Base-by-base conservation (phyloP, 2,888 invertebrate species). In the Allygus modestus region DNA sequence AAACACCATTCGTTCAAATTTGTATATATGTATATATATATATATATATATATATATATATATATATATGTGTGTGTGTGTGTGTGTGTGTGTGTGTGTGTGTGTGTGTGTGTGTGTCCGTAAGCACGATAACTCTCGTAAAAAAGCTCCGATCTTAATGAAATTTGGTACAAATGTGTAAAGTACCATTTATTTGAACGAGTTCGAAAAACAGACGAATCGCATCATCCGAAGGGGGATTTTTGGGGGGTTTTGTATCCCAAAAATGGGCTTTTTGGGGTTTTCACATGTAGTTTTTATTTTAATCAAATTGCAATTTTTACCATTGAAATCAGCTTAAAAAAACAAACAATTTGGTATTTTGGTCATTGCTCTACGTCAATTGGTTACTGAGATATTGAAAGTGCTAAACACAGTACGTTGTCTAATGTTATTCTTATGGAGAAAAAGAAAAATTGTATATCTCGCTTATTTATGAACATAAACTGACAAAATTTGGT, bases 41-140 rank as follows among this genome's bases (percentile, higher is more conserved):
- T 46, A 46, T 46, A 46, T 46, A 17, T 46, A 17, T 46, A 17
- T 46, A 17, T 46, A 17, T 46, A 17, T 46, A 17, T 46, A 17
- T 46, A 17, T 46, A 17, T 46, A 17, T 46, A 12, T 46, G 46
- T 46, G 12, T 46, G 17, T 46, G 12, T 46, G 46, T 46, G 17
- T 46, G 12, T 46, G 46, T 46, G 17, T 46, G 46, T 46, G 46
- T 46, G 46, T 46, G 46, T 46, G 46, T 46, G 46, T 46, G 46
- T 46, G 46, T 46, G 46, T 46, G 46, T 46, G 46, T 46, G 46
- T 46, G 46, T 46, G 46, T 46, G 46, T 46, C 46, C 17, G 15
- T 46, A 15, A 17, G 17, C 46, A 46, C 46, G 46, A 46, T 46
- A 46, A 15, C 46, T 7, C 12, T 15, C 46, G 46, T 46, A 46